Conservation (phyloP, 2,888 invertebrate genomes). For the Leucophenga montana region DNA sequence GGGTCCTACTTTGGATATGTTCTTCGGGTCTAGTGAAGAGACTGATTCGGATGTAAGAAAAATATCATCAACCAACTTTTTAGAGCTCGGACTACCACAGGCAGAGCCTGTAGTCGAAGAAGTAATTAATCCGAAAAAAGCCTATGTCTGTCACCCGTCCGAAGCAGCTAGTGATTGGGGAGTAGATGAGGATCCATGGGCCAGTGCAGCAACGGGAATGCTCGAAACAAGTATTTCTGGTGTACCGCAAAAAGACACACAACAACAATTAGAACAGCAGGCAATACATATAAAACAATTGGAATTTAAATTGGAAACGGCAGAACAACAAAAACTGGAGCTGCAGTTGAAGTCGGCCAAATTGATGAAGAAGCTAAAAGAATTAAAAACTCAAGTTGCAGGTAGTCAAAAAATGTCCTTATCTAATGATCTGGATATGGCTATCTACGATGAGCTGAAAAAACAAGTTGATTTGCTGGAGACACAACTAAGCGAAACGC, state of each 20-base stretch:
- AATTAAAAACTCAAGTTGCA: conserved; percentile 80
- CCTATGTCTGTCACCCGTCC: conserved; percentile 75
- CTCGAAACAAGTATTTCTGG: conserved; percentile 45
- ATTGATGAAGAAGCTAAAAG: conserved; percentile 87
- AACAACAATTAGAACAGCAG: conserved; percentile 75
- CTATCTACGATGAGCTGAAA: conserved; percentile 87
- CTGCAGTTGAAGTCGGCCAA: conserved; percentile 83
- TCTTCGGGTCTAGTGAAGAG: conserved; percentile 55
- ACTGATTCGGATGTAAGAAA: background rate
- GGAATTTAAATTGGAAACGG: conserved; percentile 76
- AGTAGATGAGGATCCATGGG: conserved; percentile 76
- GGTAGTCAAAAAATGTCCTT: conserved; percentile 54
- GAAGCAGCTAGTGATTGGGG: conserved; percentile 51
- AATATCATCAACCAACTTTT: conserved; percentile 36
- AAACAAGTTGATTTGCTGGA: conserved; percentile 80
- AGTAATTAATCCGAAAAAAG: conserved; percentile 75
- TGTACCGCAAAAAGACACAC: conserved; percentile 2
- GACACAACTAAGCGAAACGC: conserved; percentile 77
- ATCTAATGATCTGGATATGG: conserved; percentile 79
- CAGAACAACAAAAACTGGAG: conserved; percentile 78
- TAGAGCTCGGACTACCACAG: conserved; percentile 49
- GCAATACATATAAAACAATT: conserved; percentile 77
- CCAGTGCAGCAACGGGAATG: conserved; percentile 73
- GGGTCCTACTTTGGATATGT: conserved; percentile 67
- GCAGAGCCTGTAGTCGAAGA: conserved; percentile 68